These are phyloP conservation scores for Pipistrellus pipistrellus DNA, from an alignment of 2,797 vertebrate genomes.

Conservation along the genomic window DNA sequence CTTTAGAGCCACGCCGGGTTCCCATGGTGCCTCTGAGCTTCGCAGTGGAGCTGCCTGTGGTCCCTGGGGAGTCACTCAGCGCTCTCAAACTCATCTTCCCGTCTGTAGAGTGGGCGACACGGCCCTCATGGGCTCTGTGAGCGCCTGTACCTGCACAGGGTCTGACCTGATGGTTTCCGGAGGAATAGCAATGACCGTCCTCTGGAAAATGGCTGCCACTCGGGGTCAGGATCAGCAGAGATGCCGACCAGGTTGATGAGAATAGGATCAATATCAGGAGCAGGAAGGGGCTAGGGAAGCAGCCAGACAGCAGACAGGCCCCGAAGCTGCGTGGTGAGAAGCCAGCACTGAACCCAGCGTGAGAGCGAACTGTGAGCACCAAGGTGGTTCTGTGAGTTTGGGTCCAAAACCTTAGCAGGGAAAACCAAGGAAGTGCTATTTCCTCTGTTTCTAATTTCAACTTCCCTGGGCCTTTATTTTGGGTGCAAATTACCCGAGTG, in stretches of 20 bases:
- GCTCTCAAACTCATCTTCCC: background rate
- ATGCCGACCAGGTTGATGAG: background rate
- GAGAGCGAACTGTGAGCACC: background rate
- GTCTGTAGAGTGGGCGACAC: background rate
- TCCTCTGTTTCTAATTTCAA: background rate
- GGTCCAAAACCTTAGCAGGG: background rate
- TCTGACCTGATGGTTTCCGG: fast-evolving
- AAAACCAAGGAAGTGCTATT: background rate
- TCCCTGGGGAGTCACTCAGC: fast-evolving
- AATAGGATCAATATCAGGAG: fast-evolving
- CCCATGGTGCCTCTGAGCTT: background rate
- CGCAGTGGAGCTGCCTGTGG: background rate
- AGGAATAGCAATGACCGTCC: background rate
- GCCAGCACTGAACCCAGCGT: fast-evolving
- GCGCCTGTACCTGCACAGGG: fast-evolving
- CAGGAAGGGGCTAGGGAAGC: background rate
- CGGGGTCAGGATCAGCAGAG: background rate
- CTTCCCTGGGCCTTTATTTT: constrained; percentile 28
- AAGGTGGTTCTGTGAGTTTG: background rate
- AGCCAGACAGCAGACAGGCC: too few relatives aligned
- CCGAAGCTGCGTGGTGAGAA: fast-evolving
- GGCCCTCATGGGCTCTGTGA: background rate
- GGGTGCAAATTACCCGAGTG: constrained; percentile 23
- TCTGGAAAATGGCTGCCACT: too few relatives aligned
- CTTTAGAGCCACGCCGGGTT: background rate